A percentile compares a stretch with the other conserved stretches of the same genome.
phyloP scores from a whole-genome alignment of 2,113 vertebrate genomes.

The Cochlearius cochlearius region DNA sequence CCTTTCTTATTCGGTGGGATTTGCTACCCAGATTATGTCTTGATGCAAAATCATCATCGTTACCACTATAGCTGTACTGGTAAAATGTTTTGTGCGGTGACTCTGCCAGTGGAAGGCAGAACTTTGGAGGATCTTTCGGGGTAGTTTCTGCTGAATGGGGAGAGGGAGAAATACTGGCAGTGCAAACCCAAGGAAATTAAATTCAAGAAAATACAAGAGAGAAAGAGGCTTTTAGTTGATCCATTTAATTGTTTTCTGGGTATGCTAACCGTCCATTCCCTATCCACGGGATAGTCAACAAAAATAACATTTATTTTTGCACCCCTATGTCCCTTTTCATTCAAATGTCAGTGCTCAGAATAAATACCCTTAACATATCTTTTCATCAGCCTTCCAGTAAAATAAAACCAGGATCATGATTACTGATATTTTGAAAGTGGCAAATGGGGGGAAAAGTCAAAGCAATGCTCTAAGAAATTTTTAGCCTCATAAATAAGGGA shows the following conservation, averaged over 20 bases:
- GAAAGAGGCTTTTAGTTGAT: neutral
- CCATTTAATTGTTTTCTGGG: neutral
- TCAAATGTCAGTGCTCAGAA: neutral
- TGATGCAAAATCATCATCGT: neutral
- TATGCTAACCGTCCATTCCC: neutral
- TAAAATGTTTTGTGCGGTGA: neutral
- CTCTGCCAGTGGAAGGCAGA: accelerated
- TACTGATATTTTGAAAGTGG: neutral
- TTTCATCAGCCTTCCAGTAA: neutral
- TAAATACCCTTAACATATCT: neutral
- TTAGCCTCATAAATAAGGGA: neutral
- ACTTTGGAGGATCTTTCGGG: neutral
- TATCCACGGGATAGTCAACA: neutral
- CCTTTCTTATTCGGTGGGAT: neutral
- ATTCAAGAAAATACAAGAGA: neutral
- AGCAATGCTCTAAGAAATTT: neutral
- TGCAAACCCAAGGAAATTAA: neutral
- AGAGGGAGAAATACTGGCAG: neutral
- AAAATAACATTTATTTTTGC: neutral
- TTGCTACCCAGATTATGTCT: neutral
- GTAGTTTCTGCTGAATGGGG: neutral
- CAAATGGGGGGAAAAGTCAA: neutral
- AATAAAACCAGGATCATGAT: neutral
- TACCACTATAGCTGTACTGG: neutral
- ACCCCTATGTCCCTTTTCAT: neutral